These are phyloP conservation scores for Pilophorus perplexus DNA, from an alignment of 2,888 invertebrate species.

Conservation along the genomic window DNA sequence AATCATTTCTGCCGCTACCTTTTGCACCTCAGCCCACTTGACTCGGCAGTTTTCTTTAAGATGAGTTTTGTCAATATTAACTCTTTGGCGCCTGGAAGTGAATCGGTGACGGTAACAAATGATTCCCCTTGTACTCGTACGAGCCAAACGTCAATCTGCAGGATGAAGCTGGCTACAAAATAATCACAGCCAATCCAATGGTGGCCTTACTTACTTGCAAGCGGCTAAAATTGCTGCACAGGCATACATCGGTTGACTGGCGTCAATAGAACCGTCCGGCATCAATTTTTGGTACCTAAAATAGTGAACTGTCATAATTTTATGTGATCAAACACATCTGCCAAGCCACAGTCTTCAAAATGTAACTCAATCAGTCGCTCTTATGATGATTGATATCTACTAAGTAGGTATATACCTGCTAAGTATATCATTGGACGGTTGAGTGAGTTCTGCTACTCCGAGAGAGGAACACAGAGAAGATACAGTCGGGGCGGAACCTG, in stretches of 20 bases:
- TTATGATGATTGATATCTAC: background rate
- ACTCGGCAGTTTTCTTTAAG: background rate
- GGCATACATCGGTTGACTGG: background rate
- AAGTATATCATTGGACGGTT: background rate
- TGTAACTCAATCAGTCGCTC: too few species aligned
- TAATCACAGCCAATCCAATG: too few species aligned
- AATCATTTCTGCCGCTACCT: background rate
- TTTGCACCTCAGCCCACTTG: background rate
- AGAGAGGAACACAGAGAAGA: constrained; percentile 1
- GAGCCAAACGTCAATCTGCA: too few species aligned
- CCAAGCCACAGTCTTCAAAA: too few species aligned
- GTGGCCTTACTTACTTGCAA: background rate
- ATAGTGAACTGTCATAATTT: background rate
- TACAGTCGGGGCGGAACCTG: background rate
- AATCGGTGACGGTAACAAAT: too few species aligned
- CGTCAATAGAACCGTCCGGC: background rate
- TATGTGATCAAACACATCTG: too few species aligned
- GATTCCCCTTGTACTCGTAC: too few species aligned
- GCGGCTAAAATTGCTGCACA: constrained; percentile 2
- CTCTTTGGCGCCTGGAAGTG: background rate
- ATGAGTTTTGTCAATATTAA: background rate
- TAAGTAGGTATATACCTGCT: background rate
- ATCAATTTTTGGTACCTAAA: background rate
- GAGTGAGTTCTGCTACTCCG: background rate
- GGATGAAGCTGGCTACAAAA: too few species aligned